phyloP scores from a whole-genome alignment of 2,113 vertebrate genomes.

The Beaufortia kweichowensis region DNA sequence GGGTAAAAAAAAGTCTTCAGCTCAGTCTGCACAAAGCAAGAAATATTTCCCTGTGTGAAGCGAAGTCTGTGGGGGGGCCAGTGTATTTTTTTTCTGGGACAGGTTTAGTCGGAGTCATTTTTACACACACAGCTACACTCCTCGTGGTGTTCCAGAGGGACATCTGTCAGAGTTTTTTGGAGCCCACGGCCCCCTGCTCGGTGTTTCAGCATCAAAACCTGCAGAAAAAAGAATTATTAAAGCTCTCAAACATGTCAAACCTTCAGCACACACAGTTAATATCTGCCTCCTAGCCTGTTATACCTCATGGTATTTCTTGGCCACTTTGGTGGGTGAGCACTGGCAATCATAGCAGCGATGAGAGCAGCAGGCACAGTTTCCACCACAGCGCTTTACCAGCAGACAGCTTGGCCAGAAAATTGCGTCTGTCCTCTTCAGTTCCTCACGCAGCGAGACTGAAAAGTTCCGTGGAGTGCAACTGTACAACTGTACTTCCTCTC shows the following conservation, averaged over 20 bases:
- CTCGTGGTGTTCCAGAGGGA: constrained; percentile 93
- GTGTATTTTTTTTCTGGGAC: constrained; percentile 42
- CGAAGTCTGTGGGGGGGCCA: constrained; percentile 6
- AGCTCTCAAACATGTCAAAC: neutral
- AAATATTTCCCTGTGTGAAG: constrained; percentile 35
- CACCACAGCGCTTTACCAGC: constrained; percentile 94
- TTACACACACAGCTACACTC: constrained; percentile 92
- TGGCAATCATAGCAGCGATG: constrained; percentile 90
- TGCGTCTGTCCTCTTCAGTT: constrained; percentile 89
- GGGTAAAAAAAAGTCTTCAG: constrained; percentile 22
- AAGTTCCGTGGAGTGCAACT: constrained; percentile 97
- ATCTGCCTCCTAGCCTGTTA: neutral
- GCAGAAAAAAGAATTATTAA: neutral
- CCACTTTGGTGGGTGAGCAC: constrained; percentile 85
- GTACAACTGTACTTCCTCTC: constrained; percentile 90
- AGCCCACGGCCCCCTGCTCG: constrained; percentile 80
- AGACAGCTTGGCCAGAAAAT: constrained; percentile 98
- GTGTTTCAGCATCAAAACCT: constrained; percentile 94
- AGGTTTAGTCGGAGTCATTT: constrained; percentile 81
- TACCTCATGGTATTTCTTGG: constrained; percentile 96
- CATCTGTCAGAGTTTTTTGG: constrained; percentile 92
- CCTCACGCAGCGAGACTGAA: constrained; percentile 90
- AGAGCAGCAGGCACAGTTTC: constrained; percentile 95
- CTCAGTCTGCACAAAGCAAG: constrained; percentile 20
- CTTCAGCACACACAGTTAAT: neutral